Percentiles rank a stretch among this genome's conserved stretches.
phyloP scores from a whole-genome alignment of 1,140 invertebrate species.

The Chironomus striatipennis region DNA sequence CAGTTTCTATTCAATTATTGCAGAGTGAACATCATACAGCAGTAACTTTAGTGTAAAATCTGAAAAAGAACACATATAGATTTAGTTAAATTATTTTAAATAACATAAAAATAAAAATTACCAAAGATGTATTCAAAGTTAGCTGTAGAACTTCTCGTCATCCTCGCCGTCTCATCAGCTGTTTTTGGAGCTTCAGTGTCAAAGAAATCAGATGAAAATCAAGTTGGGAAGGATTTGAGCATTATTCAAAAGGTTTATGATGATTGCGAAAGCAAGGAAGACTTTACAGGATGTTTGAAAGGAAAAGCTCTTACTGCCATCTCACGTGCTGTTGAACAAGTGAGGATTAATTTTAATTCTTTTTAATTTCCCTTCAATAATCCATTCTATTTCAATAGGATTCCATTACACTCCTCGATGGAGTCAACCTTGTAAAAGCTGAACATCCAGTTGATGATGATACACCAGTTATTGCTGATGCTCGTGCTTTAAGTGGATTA shows the following conservation, averaged over 20 bases:
- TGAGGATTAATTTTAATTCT: constrained; percentile 27
- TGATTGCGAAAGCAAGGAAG: constrained; percentile 48
- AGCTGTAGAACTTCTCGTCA: neutral
- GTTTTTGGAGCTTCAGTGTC: neutral
- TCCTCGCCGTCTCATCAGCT: neutral
- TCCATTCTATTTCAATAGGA: constrained; percentile 38
- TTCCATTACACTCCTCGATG: constrained; percentile 48
- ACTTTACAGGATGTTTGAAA: constrained; percentile 49
- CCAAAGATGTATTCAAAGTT: constrained; percentile 19
- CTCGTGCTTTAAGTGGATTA: constrained; percentile 32
- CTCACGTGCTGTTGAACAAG: constrained; percentile 46
- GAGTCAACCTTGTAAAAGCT: constrained; percentile 47
- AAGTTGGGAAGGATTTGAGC: constrained; percentile 39
- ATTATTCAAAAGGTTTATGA: constrained; percentile 49
- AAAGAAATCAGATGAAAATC: neutral
- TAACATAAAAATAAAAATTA: neutral
- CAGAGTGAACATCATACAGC: neutral
- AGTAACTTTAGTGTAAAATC: neutral
- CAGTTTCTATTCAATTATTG: constrained; percentile 9
- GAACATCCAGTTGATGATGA: constrained; percentile 41
- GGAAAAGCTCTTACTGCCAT: constrained; percentile 47
- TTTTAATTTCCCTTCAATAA: neutral
- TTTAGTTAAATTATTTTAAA: neutral
- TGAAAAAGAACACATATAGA: neutral
- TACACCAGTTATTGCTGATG: constrained; percentile 34